A percentile compares a stretch with the other conserved stretches of the same genome.
Conservation (phyloP, 2,888 invertebrate genomes). For the Drosophila barbarae region DNA sequence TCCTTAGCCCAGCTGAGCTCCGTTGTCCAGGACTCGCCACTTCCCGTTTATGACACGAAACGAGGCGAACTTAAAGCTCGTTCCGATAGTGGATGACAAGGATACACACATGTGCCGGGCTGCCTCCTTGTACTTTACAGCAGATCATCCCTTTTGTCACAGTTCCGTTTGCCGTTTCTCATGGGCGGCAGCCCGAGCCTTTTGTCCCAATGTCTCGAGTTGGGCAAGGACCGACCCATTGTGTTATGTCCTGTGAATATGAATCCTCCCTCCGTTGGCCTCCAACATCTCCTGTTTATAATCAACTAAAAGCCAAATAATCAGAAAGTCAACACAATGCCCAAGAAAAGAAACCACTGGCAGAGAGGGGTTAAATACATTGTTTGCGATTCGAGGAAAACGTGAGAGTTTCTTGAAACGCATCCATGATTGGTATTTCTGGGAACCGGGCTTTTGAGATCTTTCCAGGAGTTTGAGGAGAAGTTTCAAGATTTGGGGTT, state of each 20-base stretch:
- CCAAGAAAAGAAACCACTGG: slow-evolving; percentile 12
- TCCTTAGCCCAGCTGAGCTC: slow-evolving; percentile 12
- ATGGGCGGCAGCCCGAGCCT: slow-evolving; percentile 27
- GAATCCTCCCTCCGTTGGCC: slow-evolving; percentile 12
- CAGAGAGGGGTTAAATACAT: slow-evolving; percentile 28
- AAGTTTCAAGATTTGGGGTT: not conserved
- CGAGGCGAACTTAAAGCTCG: slow-evolving; percentile 49
- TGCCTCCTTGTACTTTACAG: slow-evolving; percentile 15
- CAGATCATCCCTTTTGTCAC: slow-evolving; percentile 43
- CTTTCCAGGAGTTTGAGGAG: not conserved
- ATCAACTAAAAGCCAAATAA: slow-evolving; percentile 72
- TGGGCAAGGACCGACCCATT: slow-evolving; percentile 40
- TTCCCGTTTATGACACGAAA: slow-evolving; percentile 41
- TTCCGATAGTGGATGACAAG: slow-evolving; percentile 8
- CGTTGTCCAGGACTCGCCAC: slow-evolving; percentile 15
- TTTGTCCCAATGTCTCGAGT: slow-evolving; percentile 43
- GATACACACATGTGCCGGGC: slow-evolving; percentile 8
- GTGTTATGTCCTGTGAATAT: slow-evolving; percentile 47
- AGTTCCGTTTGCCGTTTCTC: slow-evolving; percentile 55
- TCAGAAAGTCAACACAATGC: slow-evolving; percentile 65
- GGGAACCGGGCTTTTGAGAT: not conserved
- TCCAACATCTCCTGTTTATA: slow-evolving; percentile 49
- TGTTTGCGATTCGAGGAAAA: slow-evolving; percentile 17
- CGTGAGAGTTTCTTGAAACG: slow-evolving; percentile 8
- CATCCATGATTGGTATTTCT: slow-evolving; percentile 19